Percentiles rank a stretch among this genome's conserved stretches.
phyloP scores from a whole-genome alignment of 2,797 vertebrate species.

The Paguma larvata region DNA sequence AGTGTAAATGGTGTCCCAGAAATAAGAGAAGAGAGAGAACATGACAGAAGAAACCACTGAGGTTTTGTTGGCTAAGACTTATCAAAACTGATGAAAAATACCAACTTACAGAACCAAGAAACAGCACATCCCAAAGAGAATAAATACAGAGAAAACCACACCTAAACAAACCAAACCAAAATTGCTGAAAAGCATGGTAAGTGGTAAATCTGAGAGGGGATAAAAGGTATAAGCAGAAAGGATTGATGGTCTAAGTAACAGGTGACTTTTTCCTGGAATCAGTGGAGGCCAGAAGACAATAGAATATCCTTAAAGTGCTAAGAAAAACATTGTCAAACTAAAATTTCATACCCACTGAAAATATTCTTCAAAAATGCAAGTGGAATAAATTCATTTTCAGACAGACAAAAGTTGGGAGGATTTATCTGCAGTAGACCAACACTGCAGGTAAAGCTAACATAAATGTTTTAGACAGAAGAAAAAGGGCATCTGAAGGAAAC shows the following conservation, averaged over 20 bases:
- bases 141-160: background rate
- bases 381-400: background rate
- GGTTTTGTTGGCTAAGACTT: background rate
- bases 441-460: background rate
- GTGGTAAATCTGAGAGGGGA: background rate
- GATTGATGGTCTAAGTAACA: background rate
- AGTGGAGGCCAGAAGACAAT: background rate
- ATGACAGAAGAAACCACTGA: background rate
- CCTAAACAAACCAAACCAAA: background rate
- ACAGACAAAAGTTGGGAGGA: background rate
- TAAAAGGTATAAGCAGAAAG: background rate
- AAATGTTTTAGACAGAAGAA: background rate
- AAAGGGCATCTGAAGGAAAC: background rate
- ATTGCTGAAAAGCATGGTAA: background rate
- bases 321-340: background rate
- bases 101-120: background rate
- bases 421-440: background rate
- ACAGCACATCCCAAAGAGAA: background rate
- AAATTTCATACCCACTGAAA: background rate
- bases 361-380: background rate
- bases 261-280: background rate
- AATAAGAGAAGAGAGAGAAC: background rate
- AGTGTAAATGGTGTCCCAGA: conserved; percentile 8
- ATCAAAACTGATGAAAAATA: background rate
- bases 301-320: background rate